Evolutionary conservation across 1,140 invertebrate genomes (phyloP).

Genomic region (Zophobas morio): DNA sequence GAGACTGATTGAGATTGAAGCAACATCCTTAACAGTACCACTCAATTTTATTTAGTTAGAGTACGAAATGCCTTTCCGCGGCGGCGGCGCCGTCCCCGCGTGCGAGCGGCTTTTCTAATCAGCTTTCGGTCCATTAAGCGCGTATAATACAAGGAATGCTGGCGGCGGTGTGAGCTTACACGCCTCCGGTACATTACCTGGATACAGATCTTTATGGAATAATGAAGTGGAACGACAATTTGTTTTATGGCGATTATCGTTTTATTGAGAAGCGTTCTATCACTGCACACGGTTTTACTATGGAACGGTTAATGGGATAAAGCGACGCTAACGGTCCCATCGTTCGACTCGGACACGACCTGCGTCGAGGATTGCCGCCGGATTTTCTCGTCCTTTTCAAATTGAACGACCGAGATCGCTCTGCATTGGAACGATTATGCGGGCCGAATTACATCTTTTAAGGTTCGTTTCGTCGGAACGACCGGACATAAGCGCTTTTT

Average conservation of each 20-base stretch:
- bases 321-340: neutral
- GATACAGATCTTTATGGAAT: slow-evolving; percentile 34
- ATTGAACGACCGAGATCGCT: slow-evolving; percentile 5
- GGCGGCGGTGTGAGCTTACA: slow-evolving; percentile 10
- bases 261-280: slow-evolving; percentile 36
- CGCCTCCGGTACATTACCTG: slow-evolving; percentile 18
- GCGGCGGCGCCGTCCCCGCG: neutral
- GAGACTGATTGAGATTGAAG: too few species aligned
- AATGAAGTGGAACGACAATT: slow-evolving; percentile 42
- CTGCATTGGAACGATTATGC: neutral
- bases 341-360: slow-evolving; percentile 1
- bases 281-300: neutral
- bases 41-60: too few species aligned
- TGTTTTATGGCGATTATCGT: slow-evolving; percentile 36
- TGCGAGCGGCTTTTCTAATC: slow-evolving; percentile 32
- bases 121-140: slow-evolving; percentile 31
- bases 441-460: slow-evolving; percentile 12
- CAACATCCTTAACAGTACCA: too few species aligned
- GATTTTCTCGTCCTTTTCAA: neutral
- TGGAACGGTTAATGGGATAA: slow-evolving; percentile 3
- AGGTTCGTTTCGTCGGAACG: neutral
- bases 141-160: slow-evolving; percentile 39
- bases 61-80: too few species aligned
- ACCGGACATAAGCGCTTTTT: neutral
- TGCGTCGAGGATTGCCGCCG: neutral